Conservation (phyloP, 2,888 invertebrate species). For the Eilema sororculum region DNA sequence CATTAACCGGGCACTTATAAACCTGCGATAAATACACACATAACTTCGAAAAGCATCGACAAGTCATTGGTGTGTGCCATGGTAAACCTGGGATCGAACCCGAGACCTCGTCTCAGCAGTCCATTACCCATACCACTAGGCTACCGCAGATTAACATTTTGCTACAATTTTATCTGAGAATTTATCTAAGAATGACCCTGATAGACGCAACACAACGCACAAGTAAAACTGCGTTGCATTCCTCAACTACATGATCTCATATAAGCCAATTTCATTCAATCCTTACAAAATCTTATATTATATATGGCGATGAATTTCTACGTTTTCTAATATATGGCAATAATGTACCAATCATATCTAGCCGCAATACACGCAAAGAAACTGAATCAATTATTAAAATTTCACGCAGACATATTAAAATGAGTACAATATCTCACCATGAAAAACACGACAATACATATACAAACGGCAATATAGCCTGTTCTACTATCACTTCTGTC, state of each 20-base stretch:
- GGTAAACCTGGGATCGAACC: too few species aligned
- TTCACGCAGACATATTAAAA: constrained; percentile 48
- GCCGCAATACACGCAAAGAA: constrained; percentile 19
- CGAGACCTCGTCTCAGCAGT: too few species aligned
- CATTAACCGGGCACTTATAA: too few species aligned
- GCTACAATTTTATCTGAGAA: too few species aligned
- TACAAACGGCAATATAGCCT: constrained; percentile 22
- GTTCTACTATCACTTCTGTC: constrained; percentile 34
- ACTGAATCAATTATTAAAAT: constrained; percentile 51
- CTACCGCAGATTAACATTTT: too few species aligned
- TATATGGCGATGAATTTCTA: neutral
- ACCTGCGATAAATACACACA: too few species aligned
- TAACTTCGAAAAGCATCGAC: too few species aligned
- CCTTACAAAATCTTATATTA: constrained; percentile 4
- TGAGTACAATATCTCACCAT: constrained; percentile 36
- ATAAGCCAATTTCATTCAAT: neutral
- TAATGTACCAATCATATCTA: constrained; percentile 33
- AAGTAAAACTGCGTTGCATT: too few species aligned
- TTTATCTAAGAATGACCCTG: too few species aligned
- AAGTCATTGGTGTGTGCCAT: too few species aligned
- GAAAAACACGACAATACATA: constrained; percentile 38
- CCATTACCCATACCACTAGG: too few species aligned
- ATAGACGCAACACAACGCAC: too few species aligned
- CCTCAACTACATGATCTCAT: neutral
- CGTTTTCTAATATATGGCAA: constrained; percentile 35